Percentiles rank a stretch among this genome's conserved stretches.
phyloP scores from a whole-genome alignment of 2,888 invertebrate species.

The Tenodera sinensis region DNA sequence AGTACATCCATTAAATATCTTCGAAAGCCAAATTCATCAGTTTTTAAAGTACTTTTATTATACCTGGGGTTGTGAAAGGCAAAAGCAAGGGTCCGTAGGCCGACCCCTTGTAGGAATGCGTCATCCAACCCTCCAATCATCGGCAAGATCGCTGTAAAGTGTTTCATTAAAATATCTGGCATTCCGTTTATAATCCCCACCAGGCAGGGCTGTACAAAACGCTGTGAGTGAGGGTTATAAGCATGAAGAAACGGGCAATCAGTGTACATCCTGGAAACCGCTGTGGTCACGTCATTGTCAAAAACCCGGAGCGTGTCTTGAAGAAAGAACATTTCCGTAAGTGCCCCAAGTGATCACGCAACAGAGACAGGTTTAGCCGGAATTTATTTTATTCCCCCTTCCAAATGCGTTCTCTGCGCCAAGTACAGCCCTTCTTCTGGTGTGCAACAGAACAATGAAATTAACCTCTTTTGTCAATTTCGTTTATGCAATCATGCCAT shows the following conservation, averaged over 20 bases:
- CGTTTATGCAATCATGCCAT: too few relatives aligned
- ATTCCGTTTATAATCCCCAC: background rate
- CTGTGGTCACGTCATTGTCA: background rate
- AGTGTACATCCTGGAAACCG: background rate
- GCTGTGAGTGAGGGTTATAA: background rate
- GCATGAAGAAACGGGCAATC: background rate
- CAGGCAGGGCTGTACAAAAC: background rate
- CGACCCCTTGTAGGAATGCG: background rate
- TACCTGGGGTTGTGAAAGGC: background rate
- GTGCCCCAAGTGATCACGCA: background rate
- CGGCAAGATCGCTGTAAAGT: background rate
- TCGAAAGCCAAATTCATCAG: background rate
- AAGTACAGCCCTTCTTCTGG: background rate
- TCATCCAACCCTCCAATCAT: background rate
- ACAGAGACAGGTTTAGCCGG: background rate
- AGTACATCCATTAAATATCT: background rate
- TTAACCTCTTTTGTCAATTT: too few relatives aligned
- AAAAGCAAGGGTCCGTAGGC: background rate
- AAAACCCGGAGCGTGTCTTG: background rate
- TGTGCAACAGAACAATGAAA: too few relatives aligned
- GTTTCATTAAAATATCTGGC: slow-evolving; percentile 1
- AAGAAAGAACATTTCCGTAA: background rate
- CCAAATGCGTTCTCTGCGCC: background rate
- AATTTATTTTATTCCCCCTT: background rate
- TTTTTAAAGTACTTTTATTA: background rate